A percentile compares a stretch with the other conserved stretches of the same genome.
These are phyloP conservation scores for Platygyra sinensis DNA, from an alignment of 64 coral and sea anemone genomes.

Conservation along the genomic window DNA sequence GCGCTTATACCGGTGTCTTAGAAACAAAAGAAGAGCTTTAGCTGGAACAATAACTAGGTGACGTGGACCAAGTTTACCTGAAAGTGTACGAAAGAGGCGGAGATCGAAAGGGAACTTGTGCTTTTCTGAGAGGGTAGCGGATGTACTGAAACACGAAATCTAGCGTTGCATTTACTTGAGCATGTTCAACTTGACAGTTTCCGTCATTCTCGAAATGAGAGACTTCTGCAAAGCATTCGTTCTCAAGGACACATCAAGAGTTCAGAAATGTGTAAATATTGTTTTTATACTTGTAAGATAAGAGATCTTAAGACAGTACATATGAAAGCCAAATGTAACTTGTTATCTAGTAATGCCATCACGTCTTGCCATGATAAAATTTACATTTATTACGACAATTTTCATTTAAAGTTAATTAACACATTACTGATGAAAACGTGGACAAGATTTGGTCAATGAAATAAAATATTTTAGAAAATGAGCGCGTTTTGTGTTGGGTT, in stretches of 20 bases:
- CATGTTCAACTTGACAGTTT: too few relatives aligned
- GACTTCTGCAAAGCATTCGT: neutral
- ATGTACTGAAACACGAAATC: neutral
- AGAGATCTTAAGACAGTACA: neutral
- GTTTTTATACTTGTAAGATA: constrained; percentile 1
- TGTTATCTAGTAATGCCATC: neutral
- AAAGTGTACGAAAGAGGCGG: neutral
- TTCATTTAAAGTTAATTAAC: constrained; percentile 9
- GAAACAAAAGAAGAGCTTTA: neutral
- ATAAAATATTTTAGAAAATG: neutral
- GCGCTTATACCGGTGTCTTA: neutral
- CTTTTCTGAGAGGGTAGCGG: neutral
- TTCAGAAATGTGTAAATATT: constrained; percentile 31
- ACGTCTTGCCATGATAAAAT: constrained; percentile 5
- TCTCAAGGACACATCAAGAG: neutral
- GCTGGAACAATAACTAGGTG: neutral
- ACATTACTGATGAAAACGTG: neutral
- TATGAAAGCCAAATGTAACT: neutral
- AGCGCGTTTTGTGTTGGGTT: neutral
- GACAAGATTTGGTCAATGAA: neutral
- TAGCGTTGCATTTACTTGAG: too few relatives aligned
- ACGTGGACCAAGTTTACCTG: neutral
- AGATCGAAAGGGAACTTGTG: neutral
- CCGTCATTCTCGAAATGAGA: neutral
- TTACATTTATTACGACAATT: neutral